Conservation (phyloP, 2,797 vertebrate species). For the Sylvia borin region DNA sequence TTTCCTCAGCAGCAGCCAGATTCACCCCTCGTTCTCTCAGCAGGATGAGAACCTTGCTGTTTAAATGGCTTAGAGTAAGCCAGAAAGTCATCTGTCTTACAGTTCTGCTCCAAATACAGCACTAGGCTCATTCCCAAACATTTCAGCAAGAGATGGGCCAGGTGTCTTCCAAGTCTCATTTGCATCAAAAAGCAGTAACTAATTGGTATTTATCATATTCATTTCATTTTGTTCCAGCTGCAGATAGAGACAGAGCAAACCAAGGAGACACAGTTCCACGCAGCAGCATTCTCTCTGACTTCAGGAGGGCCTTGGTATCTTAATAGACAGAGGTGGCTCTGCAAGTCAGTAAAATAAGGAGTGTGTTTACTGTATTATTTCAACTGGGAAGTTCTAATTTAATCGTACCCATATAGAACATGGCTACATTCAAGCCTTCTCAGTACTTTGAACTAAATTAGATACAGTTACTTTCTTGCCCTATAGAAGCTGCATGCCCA, state of each 20-base stretch:
- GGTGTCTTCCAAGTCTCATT: not conserved
- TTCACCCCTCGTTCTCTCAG: not conserved
- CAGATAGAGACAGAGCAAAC: not conserved
- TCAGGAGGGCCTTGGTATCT: too few species aligned
- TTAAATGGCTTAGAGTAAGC: not conserved
- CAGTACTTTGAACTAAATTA: not conserved
- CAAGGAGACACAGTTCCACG: not conserved
- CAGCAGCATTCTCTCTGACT: not conserved
- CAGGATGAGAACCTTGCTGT: not conserved
- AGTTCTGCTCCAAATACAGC: not conserved
- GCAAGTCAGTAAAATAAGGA: not conserved
- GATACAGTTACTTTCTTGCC: not conserved
- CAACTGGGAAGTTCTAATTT: not conserved
- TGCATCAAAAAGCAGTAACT: not conserved
- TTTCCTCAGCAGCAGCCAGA: not conserved
- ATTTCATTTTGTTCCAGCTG: not conserved
- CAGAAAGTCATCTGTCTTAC: not conserved
- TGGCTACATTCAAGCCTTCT: not conserved
- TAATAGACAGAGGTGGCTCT: not conserved
- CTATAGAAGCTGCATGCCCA: not conserved
- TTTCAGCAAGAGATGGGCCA: not conserved
- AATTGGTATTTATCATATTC: not conserved
- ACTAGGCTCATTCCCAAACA: not conserved
- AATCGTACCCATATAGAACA: not conserved
- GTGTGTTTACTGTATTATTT: not conserved